These are phyloP conservation scores for Amblyteles armatorius DNA, from an alignment of 2,888 invertebrate species.

Conservation along the genomic window DNA sequence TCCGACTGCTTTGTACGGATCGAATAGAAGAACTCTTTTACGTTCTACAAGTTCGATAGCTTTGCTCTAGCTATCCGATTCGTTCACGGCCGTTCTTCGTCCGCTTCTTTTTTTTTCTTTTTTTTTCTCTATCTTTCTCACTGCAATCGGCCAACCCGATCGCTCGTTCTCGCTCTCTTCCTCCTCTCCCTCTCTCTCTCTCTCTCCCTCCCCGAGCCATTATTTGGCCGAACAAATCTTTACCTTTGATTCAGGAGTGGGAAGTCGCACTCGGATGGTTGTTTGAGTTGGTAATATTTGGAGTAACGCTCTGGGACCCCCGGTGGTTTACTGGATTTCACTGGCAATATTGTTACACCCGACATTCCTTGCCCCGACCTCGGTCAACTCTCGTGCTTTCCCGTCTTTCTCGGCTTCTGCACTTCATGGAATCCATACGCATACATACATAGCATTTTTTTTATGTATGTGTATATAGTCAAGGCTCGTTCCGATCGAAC, in stretches of 20 bases:
- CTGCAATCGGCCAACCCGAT: conserved; percentile 19
- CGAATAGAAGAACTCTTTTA: conserved; percentile 56
- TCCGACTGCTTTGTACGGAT: conserved; percentile 32
- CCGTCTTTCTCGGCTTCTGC: conserved; percentile 33
- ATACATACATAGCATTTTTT: background rate
- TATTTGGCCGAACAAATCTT: conserved; percentile 82
- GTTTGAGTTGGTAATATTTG: conserved; percentile 82
- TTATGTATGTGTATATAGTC: conserved; percentile 9
- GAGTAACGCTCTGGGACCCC: conserved; percentile 77
- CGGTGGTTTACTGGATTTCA: conserved; percentile 79
- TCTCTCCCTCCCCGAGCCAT: conserved; percentile 75
- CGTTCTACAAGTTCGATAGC: conserved; percentile 62
- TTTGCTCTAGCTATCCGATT: conserved; percentile 65
- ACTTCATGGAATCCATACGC: conserved; percentile 28
- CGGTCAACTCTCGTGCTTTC: conserved; percentile 63
- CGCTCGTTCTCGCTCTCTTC: conserved; percentile 58
- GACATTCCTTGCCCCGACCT: conserved; percentile 71
- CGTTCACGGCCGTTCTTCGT: conserved; percentile 53
- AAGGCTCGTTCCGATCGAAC: conserved; percentile 45
- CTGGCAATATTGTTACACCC: conserved; percentile 80
- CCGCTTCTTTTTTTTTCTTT: conserved; percentile 45
- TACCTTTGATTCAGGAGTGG: conserved; percentile 79
- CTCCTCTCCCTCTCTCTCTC: conserved; percentile 36
- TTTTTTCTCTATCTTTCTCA: conserved; percentile 33
- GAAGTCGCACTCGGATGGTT: conserved; percentile 74